Percentiles rank a stretch among this genome's conserved stretches.
Conservation (phyloP, 30 jellyfish, hydroid and myxozoan species). For the Rhopilema esculentum region DNA sequence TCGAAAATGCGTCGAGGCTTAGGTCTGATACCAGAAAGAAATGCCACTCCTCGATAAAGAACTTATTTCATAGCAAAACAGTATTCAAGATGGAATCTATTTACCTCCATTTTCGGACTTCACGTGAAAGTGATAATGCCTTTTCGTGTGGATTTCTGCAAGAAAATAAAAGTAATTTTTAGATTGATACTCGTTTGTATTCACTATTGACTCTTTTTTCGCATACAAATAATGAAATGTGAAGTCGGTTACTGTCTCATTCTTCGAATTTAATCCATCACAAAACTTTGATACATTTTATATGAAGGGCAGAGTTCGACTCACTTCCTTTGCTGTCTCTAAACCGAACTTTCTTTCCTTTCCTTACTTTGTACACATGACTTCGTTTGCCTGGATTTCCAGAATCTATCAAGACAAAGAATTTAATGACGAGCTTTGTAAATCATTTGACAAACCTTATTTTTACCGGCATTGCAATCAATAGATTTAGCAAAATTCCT, state of each 20-base stretch:
- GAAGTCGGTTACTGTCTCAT: too few relatives aligned
- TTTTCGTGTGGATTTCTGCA: slow-evolving; percentile 50
- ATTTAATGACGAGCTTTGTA: background rate
- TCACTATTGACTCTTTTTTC: too few relatives aligned
- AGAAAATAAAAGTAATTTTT: background rate
- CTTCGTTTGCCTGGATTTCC: slow-evolving; percentile 40
- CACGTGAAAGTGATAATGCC: slow-evolving; percentile 49
- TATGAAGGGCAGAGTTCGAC: too few relatives aligned
- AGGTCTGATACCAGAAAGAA: too few relatives aligned
- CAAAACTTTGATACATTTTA: background rate
- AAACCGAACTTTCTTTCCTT: slow-evolving; percentile 61
- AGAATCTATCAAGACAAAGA: too few relatives aligned
- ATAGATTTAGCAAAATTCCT: background rate
- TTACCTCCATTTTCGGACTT: slow-evolving; percentile 54
- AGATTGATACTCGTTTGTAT: too few relatives aligned
- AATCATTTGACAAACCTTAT: too few relatives aligned
- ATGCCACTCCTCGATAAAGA: too few relatives aligned
- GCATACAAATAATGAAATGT: background rate
- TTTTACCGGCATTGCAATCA: background rate
- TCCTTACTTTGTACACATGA: slow-evolving; percentile 26
- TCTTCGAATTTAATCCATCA: background rate
- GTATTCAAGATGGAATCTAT: too few relatives aligned
- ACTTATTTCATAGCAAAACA: too few relatives aligned
- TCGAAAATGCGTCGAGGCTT: too few relatives aligned
- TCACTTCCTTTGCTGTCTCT: slow-evolving; percentile 75